Conservation (phyloP, 37 sponge, comb jelly and placozoan species). For the Petrosia ficiformis region DNA sequence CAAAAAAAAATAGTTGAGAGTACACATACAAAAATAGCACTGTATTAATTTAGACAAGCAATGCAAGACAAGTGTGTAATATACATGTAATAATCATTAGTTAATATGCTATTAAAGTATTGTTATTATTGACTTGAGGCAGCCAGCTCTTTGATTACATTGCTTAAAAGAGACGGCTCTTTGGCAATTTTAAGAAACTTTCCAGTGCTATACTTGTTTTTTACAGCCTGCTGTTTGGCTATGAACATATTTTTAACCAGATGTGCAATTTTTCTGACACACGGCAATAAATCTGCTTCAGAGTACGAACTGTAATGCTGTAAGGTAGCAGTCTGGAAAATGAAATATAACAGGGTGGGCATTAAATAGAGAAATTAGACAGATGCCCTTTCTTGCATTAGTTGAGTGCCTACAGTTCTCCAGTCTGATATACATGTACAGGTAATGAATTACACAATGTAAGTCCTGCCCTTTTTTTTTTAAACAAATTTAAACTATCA, state of each 20-base stretch:
- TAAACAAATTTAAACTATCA: too few species aligned
- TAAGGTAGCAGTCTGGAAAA: conserved; percentile 67
- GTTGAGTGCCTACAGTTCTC: too few species aligned
- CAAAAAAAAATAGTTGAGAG: too few species aligned
- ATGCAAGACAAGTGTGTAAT: background rate
- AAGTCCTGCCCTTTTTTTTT: too few species aligned
- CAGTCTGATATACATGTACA: too few species aligned
- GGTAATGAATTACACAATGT: too few species aligned
- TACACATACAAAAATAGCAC: too few species aligned
- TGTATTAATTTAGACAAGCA: too few species aligned
- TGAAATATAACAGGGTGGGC: background rate
- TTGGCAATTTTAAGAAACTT: conserved; percentile 78
- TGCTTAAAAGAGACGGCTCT: conserved; percentile 34
- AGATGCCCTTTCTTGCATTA: too few species aligned
- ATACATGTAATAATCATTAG: background rate
- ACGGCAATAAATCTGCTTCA: conserved; percentile 57
- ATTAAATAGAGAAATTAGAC: too few species aligned
- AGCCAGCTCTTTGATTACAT: conserved; percentile 12
- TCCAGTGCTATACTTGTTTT: conserved; percentile 78
- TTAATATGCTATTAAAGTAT: background rate
- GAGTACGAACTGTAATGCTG: conserved; percentile 79
- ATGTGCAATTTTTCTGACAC: conserved; percentile 65
- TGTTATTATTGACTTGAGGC: too few species aligned
- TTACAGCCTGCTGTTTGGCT: conserved; percentile 93
- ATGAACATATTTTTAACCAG: conserved; percentile 63